Evolutionary conservation across 2,888 invertebrate species (phyloP), one percentile per base, ranked within the genome.

Genomic region (Drosophila kuntzei): DNA sequence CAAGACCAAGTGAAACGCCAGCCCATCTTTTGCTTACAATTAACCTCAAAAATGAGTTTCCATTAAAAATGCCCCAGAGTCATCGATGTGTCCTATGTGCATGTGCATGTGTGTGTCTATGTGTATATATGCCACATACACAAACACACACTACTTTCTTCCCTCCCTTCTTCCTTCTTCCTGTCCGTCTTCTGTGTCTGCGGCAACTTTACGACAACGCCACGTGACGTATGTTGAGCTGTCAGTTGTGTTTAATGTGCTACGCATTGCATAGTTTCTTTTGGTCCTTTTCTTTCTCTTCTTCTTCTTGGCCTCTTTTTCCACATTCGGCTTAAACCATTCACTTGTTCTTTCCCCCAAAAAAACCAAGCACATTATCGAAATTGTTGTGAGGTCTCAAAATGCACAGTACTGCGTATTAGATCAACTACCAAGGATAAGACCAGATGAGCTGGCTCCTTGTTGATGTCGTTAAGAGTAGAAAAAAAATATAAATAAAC

Each of bases 241-340:
- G 87, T 87, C 87, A 83, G 81, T 81, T 87, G 84, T 83, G 84
- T 81, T 87, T 87, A 87, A 87, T 83, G 87, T 81, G 81, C 79
- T 71, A 59, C 62, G 63, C 72, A 60, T 63, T 63, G 76, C 79
- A 69, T 66, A 70, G 76, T 57, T 54, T 37, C 46, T 22, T 20
- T 54, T n/a, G 2, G 8, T 32, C 49, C 14, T 14, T 66, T 66
- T 37, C 50, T 64, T 25, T 2, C 12, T 18, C 25, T 37, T 22
- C 12, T 54, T 69, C 27, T 7, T 34, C 41, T 55, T 34, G 49
- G 14, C 43, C 53, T 27, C 41, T 50, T 55, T 59, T 36, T 44
- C 14, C 14, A 34, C 44, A 18, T 43, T 49, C 50, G 25, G 47
- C 54, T 60, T 59, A 60, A 46, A 36, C 41, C 44, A 11, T 41